These are phyloP conservation scores for Hydrophis major DNA, from an alignment of 2,797 vertebrate species.

Conservation along the genomic window DNA sequence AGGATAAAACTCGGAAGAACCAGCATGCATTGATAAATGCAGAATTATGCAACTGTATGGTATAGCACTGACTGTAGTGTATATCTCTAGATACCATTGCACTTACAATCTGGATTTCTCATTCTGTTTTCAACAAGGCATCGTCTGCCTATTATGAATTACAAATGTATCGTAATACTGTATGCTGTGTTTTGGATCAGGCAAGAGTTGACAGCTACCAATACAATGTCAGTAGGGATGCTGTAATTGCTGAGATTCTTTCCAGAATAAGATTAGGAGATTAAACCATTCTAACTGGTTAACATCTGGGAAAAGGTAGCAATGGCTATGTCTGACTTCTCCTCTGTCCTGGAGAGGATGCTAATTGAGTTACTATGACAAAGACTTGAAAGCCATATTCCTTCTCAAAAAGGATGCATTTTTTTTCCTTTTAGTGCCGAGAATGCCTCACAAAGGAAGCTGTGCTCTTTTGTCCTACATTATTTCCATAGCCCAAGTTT, in stretches of 20 bases:
- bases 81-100: background rate
- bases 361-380: background rate
- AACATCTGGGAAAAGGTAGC: background rate
- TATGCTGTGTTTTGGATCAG: background rate
- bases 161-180: background rate
- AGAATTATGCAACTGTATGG: background rate
- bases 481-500: conserved; percentile 28
- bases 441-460: conserved; percentile 30
- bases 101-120: background rate
- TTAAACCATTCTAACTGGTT: background rate
- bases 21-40: background rate
- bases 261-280: background rate
- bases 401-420: background rate
- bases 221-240: background rate
- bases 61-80: too few species aligned
- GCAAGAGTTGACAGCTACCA: background rate
- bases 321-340: background rate
- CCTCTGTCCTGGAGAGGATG: background rate
- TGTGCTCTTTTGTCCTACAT: conserved; percentile 21
- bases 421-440: conserved; percentile 34
- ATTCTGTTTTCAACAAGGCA: background rate
- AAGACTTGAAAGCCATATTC: background rate
- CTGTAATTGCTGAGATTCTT: background rate
- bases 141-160: background rate
- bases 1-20: background rate